Evolutionary conservation across 2,797 vertebrate species (phyloP).

Genomic region (Sebastiscus albofasciatus): DNA sequence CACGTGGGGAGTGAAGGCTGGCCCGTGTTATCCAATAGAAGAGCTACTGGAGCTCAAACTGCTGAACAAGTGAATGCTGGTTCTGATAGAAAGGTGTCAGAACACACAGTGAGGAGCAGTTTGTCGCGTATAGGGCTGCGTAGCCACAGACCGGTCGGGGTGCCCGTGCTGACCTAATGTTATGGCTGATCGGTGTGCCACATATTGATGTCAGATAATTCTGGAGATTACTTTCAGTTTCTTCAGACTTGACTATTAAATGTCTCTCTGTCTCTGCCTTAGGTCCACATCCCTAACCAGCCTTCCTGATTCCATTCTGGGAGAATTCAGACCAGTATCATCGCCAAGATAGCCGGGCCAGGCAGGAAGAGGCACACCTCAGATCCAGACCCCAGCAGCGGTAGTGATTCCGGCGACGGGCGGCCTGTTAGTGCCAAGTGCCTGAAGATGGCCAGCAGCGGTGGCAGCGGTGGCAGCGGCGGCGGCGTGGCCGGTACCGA

Average conservation of each 20-base stretch:
- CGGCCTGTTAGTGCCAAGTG: constrained; percentile 93
- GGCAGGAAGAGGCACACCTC: constrained; percentile 98
- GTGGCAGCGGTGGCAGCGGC: constrained; percentile 30
- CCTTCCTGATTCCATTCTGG: constrained; percentile 89
- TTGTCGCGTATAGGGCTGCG: no score
- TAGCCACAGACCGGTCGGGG: no score
- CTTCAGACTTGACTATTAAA: not conserved
- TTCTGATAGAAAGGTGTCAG: no score
- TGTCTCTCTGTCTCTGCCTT: not conserved
- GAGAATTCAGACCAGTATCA: constrained; percentile 89
- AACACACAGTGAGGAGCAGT: no score
- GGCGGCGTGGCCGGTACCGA: constrained; percentile 67
- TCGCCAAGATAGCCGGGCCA: constrained; percentile 99
- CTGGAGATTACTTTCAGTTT: not conserved
- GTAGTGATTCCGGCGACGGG: constrained; percentile 90
- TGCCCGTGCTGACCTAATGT: no score
- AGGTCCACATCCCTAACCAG: constrained; percentile 63
- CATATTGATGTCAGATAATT: not conserved
- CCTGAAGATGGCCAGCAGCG: constrained; percentile 95
- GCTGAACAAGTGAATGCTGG: no score
- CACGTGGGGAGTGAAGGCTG: no score
- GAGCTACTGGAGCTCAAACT: no score
- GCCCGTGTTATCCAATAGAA: no score
- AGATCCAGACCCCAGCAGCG: constrained; percentile 94
- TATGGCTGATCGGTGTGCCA: no score